These are phyloP conservation scores for Heliconius himera DNA, from an alignment of 1,140 invertebrate genomes.

Conservation along the genomic window DNA sequence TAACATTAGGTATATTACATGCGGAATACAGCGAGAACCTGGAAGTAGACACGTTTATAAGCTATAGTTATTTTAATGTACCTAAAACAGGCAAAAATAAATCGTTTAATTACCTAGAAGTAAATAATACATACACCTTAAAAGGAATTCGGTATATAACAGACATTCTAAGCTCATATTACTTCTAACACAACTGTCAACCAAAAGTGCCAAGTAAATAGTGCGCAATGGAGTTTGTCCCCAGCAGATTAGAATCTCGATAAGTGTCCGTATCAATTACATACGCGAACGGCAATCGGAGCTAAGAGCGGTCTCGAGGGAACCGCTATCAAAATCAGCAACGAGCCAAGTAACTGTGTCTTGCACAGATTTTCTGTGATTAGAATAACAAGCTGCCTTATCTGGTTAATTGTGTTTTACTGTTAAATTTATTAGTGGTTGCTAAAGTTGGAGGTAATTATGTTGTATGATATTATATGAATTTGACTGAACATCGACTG, in stretches of 20 bases:
- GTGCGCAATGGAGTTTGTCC: constrained; percentile 33
- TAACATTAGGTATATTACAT: too few species aligned
- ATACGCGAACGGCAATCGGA: constrained; percentile 43
- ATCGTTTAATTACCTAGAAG: background rate
- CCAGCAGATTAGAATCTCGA: constrained; percentile 47
- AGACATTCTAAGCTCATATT: constrained; percentile 2
- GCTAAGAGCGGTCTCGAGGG: constrained; percentile 39
- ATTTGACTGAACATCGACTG: too few species aligned
- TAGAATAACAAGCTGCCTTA: constrained; percentile 21
- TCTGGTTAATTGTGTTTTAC: constrained; percentile 4
- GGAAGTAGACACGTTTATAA: background rate
- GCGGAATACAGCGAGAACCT: too few species aligned
- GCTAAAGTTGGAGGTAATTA: background rate
- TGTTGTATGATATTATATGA: background rate
- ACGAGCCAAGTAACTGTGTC: constrained; percentile 35
- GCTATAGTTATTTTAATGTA: background rate
- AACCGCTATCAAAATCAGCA: constrained; percentile 36
- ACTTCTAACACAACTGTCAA: constrained; percentile 21
- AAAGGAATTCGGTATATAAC: background rate
- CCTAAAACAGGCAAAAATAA: too few species aligned
- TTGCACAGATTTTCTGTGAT: constrained; percentile 30
- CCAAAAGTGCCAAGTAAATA: constrained; percentile 32
- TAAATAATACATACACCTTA: background rate
- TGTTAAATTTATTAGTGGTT: constrained; percentile 10
- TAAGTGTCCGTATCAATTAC: constrained; percentile 54